Conservation (phyloP, 2,888 invertebrate species). For the Diaphora mendica region DNA sequence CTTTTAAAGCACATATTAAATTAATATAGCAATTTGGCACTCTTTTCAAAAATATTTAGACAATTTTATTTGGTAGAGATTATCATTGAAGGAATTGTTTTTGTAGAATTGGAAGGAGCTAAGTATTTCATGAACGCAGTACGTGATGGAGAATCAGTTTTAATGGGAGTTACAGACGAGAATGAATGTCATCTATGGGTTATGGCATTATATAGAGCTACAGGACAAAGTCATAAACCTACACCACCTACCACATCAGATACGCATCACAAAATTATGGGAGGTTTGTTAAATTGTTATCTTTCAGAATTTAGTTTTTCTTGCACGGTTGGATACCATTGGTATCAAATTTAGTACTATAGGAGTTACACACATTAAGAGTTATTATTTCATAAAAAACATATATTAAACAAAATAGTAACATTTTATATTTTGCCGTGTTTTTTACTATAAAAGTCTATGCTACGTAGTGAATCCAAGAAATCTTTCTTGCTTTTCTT, state of each 20-base stretch:
- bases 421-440: too few relatives aligned
- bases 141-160: constrained; percentile 98
- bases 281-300: constrained; percentile 87
- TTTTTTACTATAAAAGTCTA: background rate
- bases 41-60: background rate
- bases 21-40: background rate
- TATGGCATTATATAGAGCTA: constrained; percentile 99
- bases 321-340: background rate
- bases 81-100: constrained; percentile 2
- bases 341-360: background rate
- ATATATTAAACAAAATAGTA: too few relatives aligned
- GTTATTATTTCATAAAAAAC: too few relatives aligned
- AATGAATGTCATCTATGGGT: constrained; percentile 99
- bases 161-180: constrained; percentile 98
- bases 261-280: constrained; percentile 91
- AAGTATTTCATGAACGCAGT: constrained; percentile 99
- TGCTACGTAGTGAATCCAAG: background rate
- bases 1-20: constrained; percentile 10
- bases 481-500: background rate
- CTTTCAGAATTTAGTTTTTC: background rate
- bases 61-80: background rate
- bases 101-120: constrained; percentile 94
- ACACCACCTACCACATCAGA: constrained; percentile 95
- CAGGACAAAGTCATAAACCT: constrained; percentile 99
- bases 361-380: too few relatives aligned